Base-by-base conservation (phyloP, 2,888 invertebrate species). In the Yponomeuta plumbellus region DNA sequence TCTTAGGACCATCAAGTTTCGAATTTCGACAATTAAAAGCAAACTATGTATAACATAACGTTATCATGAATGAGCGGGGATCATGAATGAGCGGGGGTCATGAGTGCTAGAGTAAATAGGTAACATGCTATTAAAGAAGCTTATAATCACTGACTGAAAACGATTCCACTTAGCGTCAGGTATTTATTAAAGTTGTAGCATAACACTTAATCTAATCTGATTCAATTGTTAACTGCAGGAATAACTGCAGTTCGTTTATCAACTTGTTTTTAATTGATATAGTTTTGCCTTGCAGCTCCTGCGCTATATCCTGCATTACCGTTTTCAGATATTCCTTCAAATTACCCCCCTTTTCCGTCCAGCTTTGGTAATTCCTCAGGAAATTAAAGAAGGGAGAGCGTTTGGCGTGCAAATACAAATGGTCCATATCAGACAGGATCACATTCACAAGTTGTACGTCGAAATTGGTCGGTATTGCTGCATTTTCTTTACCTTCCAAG, bases 361-460 rank as follows among this genome's bases (percentile, higher is more conserved):
- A 67, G 26, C 21, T 39, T 23, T 57, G 57, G 26, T 65, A 66
- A 26, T 59, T 67, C 20, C 10, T 62, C 8, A 68, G 13, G 26
- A 70, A 70, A 23, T 57, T 58, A 11, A 66, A 66, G 20, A 69
- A 68, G 11, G 67, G 66, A 10, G 66, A 65, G 11, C 44, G 59
- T 8, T 67, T 68, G n/a, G 20, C 34, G 13, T 61, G 59, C 3
- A 61, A n/a, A 20, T 69, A 70, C 11, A 69, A 40, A 56, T 68
- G 67, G 40, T 70, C 70, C 68, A 70, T 66, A 10, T 70, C 70
- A 5, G 70, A 67, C 22, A 70, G 22, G 26, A 70, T 70, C 1
- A 23, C 52, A 11, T 67, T 58, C 0, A 70, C 22, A 13, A 70
- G 34, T 10, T 26, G 11, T 20, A 34, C 39, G 6, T 62, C 62